Conservation (phyloP, 2,113 vertebrate species). For the Stigmatopora argus region DNA sequence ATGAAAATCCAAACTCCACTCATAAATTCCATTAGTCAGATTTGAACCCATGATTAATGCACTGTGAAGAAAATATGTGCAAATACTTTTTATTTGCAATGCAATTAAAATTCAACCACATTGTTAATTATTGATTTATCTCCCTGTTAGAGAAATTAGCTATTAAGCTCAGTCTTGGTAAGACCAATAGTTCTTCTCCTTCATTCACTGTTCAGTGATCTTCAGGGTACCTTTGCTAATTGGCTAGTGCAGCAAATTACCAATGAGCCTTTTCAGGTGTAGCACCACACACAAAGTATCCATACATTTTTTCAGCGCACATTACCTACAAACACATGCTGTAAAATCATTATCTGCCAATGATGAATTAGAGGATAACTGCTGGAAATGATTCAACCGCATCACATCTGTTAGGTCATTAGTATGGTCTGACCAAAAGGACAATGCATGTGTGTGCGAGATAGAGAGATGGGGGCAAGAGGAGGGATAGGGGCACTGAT, state of each 20-base stretch:
- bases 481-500: conserved; percentile 15
- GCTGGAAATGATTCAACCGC: conserved; percentile 31
- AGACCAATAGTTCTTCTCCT: conserved; percentile 29
- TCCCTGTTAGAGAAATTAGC: not conserved
- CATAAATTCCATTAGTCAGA: no score
- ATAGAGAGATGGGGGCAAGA: conserved; percentile 1
- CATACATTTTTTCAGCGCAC: conserved; percentile 3
- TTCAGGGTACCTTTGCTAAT: conserved; percentile 35
- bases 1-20: no score
- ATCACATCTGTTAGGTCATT: conserved; percentile 42
- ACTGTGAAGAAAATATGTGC: no score
- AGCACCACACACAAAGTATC: conserved; percentile 3
- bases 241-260: conserved; percentile 44
- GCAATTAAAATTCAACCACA: not conserved
- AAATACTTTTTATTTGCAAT: no score
- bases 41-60: no score
- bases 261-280: conserved; percentile 15
- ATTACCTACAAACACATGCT: conserved; percentile 8
- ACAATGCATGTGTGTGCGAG: conserved; percentile 1
- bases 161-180: conserved; percentile 21
- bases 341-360: conserved; percentile 22
- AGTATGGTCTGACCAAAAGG: conserved; percentile 17
- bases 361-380: conserved; percentile 41
- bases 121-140: not conserved
- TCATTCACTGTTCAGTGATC: conserved; percentile 27